phyloP scores from a whole-genome alignment of 2,797 vertebrate species.

The Tenualosa ilisha region DNA sequence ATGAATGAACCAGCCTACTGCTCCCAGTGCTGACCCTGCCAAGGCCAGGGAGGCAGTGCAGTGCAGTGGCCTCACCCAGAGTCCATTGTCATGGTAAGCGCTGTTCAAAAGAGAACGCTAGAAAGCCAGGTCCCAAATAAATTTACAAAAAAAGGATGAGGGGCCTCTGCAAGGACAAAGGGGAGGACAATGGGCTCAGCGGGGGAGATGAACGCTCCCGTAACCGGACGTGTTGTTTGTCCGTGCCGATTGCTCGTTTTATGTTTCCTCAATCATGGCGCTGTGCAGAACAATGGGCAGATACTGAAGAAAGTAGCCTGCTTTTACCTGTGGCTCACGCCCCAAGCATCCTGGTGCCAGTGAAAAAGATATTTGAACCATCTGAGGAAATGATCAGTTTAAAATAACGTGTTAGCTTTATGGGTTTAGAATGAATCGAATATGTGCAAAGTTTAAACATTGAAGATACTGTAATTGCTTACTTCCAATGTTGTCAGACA shows the following conservation, averaged over 20 bases:
- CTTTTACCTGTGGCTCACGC: background rate
- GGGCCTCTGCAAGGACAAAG: background rate
- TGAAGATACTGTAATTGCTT: background rate
- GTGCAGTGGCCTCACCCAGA: conserved; percentile 45
- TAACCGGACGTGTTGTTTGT: background rate
- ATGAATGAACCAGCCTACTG: conserved; percentile 49
- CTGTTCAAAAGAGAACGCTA: conserved; percentile 46
- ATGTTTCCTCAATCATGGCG: conserved; percentile 9
- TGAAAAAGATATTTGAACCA: background rate
- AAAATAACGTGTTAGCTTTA: background rate
- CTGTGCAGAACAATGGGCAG: background rate
- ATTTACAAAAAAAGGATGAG: conserved; percentile 42
- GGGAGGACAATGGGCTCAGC: background rate
- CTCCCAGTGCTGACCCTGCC: conserved; percentile 24
- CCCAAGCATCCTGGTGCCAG: background rate
- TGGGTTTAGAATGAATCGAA: background rate
- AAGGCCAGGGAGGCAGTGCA: conserved; percentile 39
- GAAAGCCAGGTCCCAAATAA: conserved; percentile 49
- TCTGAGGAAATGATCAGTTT: background rate
- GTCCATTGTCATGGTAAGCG: conserved; percentile 56
- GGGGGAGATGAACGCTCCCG: conserved; percentile 1
- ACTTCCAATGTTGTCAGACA: too few species aligned
- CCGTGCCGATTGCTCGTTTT: background rate
- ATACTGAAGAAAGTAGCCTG: background rate
- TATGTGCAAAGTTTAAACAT: background rate